Evolutionary conservation across 2,797 vertebrate species (phyloP), one percentile per base, ranked within the genome.

Genomic region (Trematomus bernacchii): DNA sequence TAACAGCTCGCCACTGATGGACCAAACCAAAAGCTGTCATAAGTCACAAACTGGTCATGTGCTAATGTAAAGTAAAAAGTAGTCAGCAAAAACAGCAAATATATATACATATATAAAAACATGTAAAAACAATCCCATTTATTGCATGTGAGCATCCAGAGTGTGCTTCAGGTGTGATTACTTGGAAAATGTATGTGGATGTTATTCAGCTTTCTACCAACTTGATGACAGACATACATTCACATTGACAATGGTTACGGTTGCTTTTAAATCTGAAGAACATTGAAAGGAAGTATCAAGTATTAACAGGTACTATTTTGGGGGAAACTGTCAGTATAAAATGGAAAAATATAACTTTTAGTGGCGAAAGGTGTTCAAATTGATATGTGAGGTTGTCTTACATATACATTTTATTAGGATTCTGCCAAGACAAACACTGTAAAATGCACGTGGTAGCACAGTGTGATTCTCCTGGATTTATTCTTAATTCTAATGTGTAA

Each of bases 371-470:
- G 23, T 27, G 10, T 6, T 37, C 13, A 54, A 57, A 62, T 21
- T 57, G 11, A 44, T 60, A 43, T 16, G 18, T 8, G 42, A 43
- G 52, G 37, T 21, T 71, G 9, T 43, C 13, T 62, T 30, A 46
- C 15, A 37, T 43, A 10, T 9, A 2, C 30, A 76, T 73, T 66
- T 55, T 21, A 71, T 67, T 77, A 30, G 27, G 27, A 71, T 68
- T 64, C 48, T 69, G 54, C 53, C 58, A 52, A 42, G 59, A 27
- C n/a, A 70, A 73, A 66, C 64, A 62, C 44, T 59, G 63, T 43
- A 58, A 77, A 59, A 66, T 7, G 53, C 27, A 67, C 62, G 70
- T 58, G 66, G 19, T 55, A 27, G 33, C 57, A 66, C 47, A n/a
- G 55, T 53, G 65, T 71, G 57, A 66, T 58, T 66, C 51, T 71